These are phyloP conservation scores for Ciconia stormi DNA, from an alignment of 2,113 vertebrate species.

Conservation along the genomic window DNA sequence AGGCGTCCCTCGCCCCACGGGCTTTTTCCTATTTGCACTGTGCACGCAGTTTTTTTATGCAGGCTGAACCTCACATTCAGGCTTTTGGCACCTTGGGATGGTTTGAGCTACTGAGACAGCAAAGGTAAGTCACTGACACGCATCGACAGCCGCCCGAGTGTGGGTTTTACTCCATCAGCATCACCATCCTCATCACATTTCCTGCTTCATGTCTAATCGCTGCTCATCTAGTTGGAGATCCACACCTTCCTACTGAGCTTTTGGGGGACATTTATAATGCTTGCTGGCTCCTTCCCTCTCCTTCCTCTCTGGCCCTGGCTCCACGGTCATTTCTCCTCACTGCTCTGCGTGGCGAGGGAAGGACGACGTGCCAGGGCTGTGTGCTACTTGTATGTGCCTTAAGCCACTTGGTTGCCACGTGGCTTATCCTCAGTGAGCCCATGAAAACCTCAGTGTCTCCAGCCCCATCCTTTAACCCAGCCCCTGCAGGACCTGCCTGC, in stretches of 20 bases:
- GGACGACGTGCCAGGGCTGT: fast-evolving
- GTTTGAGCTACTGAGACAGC: no score
- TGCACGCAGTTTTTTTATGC: neutral
- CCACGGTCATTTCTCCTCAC: neutral
- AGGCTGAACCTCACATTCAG: neutral
- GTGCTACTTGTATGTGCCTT: neutral
- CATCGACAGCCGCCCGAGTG: fast-evolving
- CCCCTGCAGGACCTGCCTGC: neutral
- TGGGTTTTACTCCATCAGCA: neutral
- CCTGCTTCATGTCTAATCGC: neutral
- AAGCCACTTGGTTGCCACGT: fast-evolving
- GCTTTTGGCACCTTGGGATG: neutral
- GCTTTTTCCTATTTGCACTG: neutral
- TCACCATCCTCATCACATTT: neutral
- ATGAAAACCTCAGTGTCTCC: neutral
- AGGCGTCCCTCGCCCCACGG: neutral
- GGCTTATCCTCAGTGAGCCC: neutral
- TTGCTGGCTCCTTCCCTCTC: neutral
- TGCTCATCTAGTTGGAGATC: neutral
- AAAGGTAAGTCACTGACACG: fast-evolving
- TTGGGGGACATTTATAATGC: neutral
- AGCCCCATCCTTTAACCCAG: neutral
- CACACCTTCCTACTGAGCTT: neutral
- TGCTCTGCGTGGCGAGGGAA: neutral
- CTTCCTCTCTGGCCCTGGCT: neutral